phyloP scores from a whole-genome alignment of 2,113 vertebrate species.

The Melanostigma gelatinosum region DNA sequence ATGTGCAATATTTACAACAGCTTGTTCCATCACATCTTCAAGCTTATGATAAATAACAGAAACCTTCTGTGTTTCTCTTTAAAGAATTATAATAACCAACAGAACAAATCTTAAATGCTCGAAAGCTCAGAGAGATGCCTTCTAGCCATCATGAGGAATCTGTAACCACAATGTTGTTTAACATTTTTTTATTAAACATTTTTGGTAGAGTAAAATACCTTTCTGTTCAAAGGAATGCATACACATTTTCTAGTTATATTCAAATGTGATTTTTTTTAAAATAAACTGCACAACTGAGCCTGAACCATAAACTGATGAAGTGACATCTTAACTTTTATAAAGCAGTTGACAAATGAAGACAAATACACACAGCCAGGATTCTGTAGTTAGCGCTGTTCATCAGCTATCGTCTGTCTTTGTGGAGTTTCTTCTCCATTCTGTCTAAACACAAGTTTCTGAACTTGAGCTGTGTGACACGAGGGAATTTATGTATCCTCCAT shows the following conservation, averaged over 20 bases:
- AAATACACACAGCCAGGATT: neutral
- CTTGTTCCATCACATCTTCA: neutral
- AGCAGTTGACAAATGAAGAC: neutral
- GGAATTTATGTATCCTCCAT: constrained; percentile 59
- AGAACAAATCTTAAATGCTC: neutral
- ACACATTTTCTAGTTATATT: neutral
- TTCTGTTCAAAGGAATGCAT: neutral
- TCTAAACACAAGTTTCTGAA: constrained; percentile 61
- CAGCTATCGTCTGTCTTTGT: constrained; percentile 14
- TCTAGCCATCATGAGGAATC: neutral
- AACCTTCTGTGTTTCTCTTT: neutral
- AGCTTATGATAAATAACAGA: neutral
- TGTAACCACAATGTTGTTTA: neutral
- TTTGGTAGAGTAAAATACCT: neutral
- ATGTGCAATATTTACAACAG: neutral
- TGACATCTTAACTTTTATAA: neutral
- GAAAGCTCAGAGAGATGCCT: neutral
- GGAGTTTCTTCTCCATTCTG: constrained; percentile 43
- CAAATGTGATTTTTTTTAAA: too few species aligned
- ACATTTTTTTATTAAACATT: neutral
- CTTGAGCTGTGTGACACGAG: constrained; percentile 39
- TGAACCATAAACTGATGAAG: neutral
- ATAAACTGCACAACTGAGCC: neutral
- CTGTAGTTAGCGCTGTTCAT: neutral
- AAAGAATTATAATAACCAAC: neutral